Evolutionary conservation across 1,140 invertebrate genomes (phyloP).

Genomic region (Drosophila suzukii): DNA sequence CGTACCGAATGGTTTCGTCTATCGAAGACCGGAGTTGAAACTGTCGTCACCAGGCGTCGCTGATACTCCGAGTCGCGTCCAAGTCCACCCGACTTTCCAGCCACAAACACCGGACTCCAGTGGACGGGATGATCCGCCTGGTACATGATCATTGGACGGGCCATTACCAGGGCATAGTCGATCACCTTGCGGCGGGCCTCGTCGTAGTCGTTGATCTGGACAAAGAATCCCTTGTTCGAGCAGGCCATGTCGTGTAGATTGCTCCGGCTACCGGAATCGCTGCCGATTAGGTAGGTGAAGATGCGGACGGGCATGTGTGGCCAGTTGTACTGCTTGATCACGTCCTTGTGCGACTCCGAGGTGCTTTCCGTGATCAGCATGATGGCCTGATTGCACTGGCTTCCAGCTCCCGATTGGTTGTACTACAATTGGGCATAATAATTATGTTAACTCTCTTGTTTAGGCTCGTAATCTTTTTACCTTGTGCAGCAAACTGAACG

Average conservation of each 20-base stretch:
- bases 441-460: too few species aligned
- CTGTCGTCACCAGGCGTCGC: conserved; percentile 94
- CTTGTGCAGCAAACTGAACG: conserved; percentile 96
- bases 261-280: conserved; percentile 93
- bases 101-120: conserved; percentile 95
- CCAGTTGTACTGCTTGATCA: conserved; percentile 94
- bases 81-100: conserved; percentile 90
- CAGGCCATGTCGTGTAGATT: conserved; percentile 98
- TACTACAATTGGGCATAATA: conserved; percentile 86
- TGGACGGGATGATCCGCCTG: conserved; percentile 94
- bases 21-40: conserved; percentile 96
- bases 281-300: conserved; percentile 98
- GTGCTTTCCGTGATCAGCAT: conserved; percentile 97
- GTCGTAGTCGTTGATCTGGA: conserved; percentile 92
- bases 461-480: conserved; percentile 85
- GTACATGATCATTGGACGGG: conserved; percentile 95
- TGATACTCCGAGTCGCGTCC: conserved; percentile 89
- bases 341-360: conserved; percentile 87
- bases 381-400: conserved; percentile 98
- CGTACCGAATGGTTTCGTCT: conserved; percentile 94
- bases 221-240: conserved; percentile 97
- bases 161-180: conserved; percentile 95
- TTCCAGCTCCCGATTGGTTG: conserved; percentile 91
- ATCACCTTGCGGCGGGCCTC: conserved; percentile 95
- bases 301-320: conserved; percentile 96